These are phyloP conservation scores for Delichon dasypus DNA, from an alignment of 2,797 vertebrate species.

Conservation along the genomic window DNA sequence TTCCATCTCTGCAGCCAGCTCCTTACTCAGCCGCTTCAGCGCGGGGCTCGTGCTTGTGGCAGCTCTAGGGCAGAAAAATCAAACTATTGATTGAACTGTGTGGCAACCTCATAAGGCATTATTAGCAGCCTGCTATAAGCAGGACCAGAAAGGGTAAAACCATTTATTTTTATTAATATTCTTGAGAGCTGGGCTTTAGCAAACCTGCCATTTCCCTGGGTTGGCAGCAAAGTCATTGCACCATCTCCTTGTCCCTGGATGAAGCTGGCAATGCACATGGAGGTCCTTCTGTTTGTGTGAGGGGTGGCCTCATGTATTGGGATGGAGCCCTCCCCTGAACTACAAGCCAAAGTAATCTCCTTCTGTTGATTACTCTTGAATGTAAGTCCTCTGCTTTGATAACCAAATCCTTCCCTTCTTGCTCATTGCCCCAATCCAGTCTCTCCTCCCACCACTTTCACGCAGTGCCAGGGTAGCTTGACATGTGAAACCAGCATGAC, in stretches of 20 bases:
- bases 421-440: neutral
- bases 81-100: slow-evolving; percentile 66
- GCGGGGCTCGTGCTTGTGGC: neutral
- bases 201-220: neutral
- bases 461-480: neutral
- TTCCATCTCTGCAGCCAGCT: neutral
- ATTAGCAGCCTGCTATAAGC: slow-evolving; percentile 34
- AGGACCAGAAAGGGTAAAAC: slow-evolving; percentile 28
- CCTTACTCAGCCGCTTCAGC: neutral
- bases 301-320: neutral
- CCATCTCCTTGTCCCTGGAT: neutral
- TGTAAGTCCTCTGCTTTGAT: slow-evolving; percentile 29
- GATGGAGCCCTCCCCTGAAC: neutral
- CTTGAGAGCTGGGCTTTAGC: neutral
- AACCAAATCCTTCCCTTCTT: neutral
- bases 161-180: slow-evolving; percentile 41
- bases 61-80: slow-evolving; percentile 60
- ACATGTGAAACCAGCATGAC: neutral
- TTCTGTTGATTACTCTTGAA: neutral
- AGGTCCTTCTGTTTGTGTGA: neutral
- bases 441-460: neutral
- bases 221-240: neutral
- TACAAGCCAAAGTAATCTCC: neutral
- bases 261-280: neutral
- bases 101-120: slow-evolving; percentile 42